Evolutionary conservation across 2,797 vertebrate genomes (phyloP), one percentile per base, ranked within the genome.

Genomic region (Nyctibius grandis): DNA sequence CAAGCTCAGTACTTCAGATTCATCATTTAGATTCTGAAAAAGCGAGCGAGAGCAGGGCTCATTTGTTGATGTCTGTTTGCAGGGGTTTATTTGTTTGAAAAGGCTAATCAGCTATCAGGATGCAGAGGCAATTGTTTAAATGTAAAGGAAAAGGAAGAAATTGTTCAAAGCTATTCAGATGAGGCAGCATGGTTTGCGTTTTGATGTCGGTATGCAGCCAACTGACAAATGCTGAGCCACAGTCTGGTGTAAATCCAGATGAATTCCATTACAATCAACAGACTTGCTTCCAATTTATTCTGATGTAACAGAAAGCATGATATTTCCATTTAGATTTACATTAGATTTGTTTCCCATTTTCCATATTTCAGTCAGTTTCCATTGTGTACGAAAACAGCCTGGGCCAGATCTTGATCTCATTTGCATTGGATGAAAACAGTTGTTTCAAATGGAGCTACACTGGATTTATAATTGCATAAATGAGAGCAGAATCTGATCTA

Each of bases 241-340:
- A 81, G 91, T 23, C 91, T 93, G 92, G 89, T 96, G 79, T 86
- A 88, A 92, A 96, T 90, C 96, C 94, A 91, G 94, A 78, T 86
- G 77, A 93, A 90, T 94, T 86, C 92, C 88, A 95, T 79, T 82
- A 82, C 76, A 88, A 88, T 48, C 85, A 90, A 86, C 94, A 93
- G 80, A 84, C 80, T 89, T 31, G 56, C 94, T 94, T 90, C 95
- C 89, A 93, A 79, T 97, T 91, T 94, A 90, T 93, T 95, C 95
- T 86, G 91, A 91, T 91, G 85, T 88, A 95, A 95, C 51, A 85
- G 73, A 57, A 61, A 93, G 59, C 70, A 42, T 31, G 69, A 26
- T 95, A 95, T 95, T 96, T 96, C 88, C 84, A 91, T 91, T 80
- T 70, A 80, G 80, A 96, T 97, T 97, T 97, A 87, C 95, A 94